Percentiles rank a stretch among this genome's conserved stretches.
These are phyloP conservation scores for Aspidapion aeneum DNA, from an alignment of 2,888 invertebrate genomes.

Conservation along the genomic window DNA sequence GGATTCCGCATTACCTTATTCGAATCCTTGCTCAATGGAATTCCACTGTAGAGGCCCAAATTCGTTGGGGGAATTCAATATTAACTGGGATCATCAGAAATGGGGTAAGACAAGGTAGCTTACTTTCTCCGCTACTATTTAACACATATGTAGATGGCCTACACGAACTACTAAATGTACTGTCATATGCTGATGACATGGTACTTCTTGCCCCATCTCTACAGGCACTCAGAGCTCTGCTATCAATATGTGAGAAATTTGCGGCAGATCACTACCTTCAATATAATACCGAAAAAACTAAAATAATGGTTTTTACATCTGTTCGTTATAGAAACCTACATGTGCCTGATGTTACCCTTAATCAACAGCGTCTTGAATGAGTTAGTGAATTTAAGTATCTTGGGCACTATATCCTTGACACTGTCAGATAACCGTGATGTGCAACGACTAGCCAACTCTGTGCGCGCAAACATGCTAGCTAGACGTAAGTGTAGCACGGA, in stretches of 20 bases:
- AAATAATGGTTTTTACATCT: neutral
- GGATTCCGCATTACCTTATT: neutral
- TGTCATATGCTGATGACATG: too few species aligned
- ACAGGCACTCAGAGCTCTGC: too few species aligned
- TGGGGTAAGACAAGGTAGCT: too few species aligned
- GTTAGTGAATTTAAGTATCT: neutral
- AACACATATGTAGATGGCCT: too few species aligned
- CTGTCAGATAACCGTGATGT: neutral
- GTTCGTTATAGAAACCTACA: neutral
- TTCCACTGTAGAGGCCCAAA: neutral
- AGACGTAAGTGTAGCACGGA: neutral
- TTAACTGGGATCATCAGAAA: neutral
- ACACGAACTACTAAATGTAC: too few species aligned
- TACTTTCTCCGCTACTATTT: too few species aligned
- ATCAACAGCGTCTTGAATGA: neutral
- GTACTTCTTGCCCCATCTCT: too few species aligned
- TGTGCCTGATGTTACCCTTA: neutral
- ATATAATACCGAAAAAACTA: neutral
- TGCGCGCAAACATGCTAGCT: neutral
- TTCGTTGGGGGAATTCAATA: neutral
- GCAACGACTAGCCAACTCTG: too few species aligned
- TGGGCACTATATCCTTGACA: neutral
- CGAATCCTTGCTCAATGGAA: neutral
- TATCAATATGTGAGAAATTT: too few species aligned
- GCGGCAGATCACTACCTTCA: too few species aligned